Percentiles rank a stretch among this genome's conserved stretches.
phyloP scores from a whole-genome alignment of 2,113 vertebrate genomes.

The Alouatta palliata region DNA sequence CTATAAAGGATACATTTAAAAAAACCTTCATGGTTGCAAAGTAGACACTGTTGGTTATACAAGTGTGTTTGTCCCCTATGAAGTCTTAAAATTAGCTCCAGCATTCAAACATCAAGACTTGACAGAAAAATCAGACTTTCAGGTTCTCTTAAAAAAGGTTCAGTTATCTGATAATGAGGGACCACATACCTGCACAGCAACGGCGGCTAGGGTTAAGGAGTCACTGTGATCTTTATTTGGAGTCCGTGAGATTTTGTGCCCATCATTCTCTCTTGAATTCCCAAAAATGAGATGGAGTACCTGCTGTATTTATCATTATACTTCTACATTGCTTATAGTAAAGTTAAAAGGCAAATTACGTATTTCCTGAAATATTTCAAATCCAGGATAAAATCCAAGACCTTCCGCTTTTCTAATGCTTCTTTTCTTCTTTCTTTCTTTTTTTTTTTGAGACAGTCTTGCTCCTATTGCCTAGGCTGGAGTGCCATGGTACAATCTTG shows the following conservation, averaged over 20 bases:
- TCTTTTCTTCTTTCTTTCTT: not conserved
- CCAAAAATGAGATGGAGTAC: not conserved
- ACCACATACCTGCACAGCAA: not conserved
- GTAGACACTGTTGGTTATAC: not conserved
- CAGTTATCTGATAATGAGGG: not conserved
- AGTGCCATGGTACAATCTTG: too few relatives aligned
- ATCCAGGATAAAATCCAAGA: not conserved
- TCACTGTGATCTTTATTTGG: not conserved
- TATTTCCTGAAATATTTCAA: slow-evolving; percentile 22
- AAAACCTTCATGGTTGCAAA: not conserved
- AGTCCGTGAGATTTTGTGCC: not conserved
- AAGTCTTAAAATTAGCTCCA: not conserved
- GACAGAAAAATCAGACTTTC: not conserved
- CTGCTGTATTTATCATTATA: slow-evolving; percentile 2
- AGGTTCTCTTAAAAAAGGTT: not conserved
- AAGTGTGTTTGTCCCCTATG: not conserved
- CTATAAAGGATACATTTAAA: slow-evolving; percentile 1
- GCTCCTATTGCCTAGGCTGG: too few relatives aligned
- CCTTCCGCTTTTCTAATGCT: not conserved
- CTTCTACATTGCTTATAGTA: not conserved
- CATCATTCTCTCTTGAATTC: not conserved
- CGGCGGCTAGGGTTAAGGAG: not conserved
- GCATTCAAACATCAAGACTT: slow-evolving; percentile 16
- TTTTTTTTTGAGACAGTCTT: too few relatives aligned
- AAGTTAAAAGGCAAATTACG: not conserved